phyloP scores from a whole-genome alignment of 2,888 invertebrate genomes.

The Halictus ligatus region DNA sequence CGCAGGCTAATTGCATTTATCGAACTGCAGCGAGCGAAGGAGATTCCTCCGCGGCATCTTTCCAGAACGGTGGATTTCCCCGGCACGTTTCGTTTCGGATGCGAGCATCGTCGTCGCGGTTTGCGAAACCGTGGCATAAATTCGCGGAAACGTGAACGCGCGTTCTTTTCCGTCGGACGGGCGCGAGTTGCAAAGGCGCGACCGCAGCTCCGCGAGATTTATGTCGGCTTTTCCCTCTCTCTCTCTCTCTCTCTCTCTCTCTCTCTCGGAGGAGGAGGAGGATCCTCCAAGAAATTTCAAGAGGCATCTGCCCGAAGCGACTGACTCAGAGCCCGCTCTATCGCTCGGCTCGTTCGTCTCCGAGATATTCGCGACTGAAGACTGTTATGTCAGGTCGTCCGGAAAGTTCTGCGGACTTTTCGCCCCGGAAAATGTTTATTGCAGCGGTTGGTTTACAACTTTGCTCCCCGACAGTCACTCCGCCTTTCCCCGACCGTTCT shows the following conservation, averaged over 20 bases:
- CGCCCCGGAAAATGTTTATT: background rate
- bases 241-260: background rate
- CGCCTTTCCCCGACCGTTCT: background rate
- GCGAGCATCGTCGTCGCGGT: background rate
- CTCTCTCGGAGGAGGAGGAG: background rate
- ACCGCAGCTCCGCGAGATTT: background rate
- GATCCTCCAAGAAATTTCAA: background rate
- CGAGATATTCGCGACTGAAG: background rate
- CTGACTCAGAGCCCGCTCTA: background rate
- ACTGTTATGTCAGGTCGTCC: constrained; percentile 1
- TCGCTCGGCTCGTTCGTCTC: background rate
- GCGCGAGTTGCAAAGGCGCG: background rate
- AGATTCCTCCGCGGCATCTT: background rate
- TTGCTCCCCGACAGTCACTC: background rate
- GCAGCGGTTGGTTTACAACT: background rate
- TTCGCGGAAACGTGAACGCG: background rate
- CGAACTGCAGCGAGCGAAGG: background rate
- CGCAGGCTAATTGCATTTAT: constrained; percentile 10
- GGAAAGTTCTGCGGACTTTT: background rate
- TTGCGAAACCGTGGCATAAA: background rate
- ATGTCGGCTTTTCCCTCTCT: background rate
- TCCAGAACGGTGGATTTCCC: background rate
- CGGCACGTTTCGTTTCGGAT: background rate
- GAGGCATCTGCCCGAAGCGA: background rate
- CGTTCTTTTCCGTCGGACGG: background rate